Conservation (phyloP, 2,113 vertebrate genomes). For the Cnemophilus loriae region DNA sequence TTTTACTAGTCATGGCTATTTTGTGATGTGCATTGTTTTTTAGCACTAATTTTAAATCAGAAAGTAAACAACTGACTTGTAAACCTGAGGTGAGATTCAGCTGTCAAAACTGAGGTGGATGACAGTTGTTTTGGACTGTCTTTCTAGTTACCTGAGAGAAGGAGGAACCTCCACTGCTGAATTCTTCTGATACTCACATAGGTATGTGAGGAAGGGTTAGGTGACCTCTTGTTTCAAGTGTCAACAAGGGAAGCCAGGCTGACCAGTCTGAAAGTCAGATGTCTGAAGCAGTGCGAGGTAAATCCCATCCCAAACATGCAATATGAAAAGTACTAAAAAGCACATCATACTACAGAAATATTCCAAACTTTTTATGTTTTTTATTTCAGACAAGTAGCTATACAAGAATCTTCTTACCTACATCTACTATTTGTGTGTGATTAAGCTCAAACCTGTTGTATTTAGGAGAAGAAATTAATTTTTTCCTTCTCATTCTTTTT, state of each 20-base stretch:
- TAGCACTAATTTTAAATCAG: neutral
- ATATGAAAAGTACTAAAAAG: neutral
- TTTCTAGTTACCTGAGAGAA: neutral
- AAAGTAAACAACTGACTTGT: neutral
- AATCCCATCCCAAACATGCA: neutral
- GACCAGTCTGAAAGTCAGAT: neutral
- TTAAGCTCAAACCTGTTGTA: neutral
- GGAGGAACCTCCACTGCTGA: neutral
- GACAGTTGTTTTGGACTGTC: neutral
- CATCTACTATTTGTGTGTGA: neutral
- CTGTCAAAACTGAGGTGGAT: neutral
- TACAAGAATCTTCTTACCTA: neutral
- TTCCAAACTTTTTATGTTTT: neutral
- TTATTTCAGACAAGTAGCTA: neutral
- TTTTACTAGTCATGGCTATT: neutral
- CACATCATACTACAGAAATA: neutral
- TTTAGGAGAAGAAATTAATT: neutral
- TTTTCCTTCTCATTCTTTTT: neutral
- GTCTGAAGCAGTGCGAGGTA: neutral
- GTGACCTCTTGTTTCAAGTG: neutral
- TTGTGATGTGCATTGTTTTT: neutral
- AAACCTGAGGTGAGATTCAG: neutral
- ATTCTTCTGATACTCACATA: neutral
- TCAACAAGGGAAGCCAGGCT: neutral
- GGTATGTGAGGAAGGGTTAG: neutral